A percentile compares a stretch with the other conserved stretches of the same genome.
phyloP scores from a whole-genome alignment of 2,113 vertebrate species.

The Dascyllus trimaculatus region DNA sequence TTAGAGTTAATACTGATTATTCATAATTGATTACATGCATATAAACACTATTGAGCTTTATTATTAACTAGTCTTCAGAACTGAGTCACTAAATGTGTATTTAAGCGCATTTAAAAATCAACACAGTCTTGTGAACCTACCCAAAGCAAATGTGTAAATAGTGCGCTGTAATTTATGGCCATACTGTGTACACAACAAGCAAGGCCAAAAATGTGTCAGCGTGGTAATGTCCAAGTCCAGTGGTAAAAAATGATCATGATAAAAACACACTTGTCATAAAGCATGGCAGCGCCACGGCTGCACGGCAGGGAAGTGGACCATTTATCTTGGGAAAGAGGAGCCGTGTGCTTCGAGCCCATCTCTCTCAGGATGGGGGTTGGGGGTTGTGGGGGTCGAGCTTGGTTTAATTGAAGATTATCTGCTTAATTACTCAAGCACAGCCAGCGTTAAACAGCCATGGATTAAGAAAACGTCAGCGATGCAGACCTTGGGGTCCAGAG shows the following conservation, averaged over 20 bases:
- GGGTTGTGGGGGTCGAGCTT: constrained; percentile 72
- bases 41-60: background rate
- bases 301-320: constrained; percentile 58
- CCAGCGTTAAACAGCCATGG: constrained; percentile 79
- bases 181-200: constrained; percentile 9
- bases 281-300: constrained; percentile 45
- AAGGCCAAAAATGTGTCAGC: constrained; percentile 41
- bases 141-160: background rate
- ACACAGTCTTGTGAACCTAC: background rate
- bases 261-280: constrained; percentile 57
- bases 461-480: constrained; percentile 77
- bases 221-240: constrained; percentile 22
- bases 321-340: constrained; percentile 74
- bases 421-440: constrained; percentile 86
- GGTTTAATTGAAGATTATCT: constrained; percentile 87
- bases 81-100: background rate
- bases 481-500: constrained; percentile 77
- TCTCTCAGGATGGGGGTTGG: constrained; percentile 67
- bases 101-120: background rate
- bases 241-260: constrained; percentile 46
- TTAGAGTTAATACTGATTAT: background rate
- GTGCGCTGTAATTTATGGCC: background rate
- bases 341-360: constrained; percentile 66
- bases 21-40: background rate
- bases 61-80: background rate